Base-by-base conservation (phyloP, 2,888 invertebrate species). In the Cephonodes hylas region DNA sequence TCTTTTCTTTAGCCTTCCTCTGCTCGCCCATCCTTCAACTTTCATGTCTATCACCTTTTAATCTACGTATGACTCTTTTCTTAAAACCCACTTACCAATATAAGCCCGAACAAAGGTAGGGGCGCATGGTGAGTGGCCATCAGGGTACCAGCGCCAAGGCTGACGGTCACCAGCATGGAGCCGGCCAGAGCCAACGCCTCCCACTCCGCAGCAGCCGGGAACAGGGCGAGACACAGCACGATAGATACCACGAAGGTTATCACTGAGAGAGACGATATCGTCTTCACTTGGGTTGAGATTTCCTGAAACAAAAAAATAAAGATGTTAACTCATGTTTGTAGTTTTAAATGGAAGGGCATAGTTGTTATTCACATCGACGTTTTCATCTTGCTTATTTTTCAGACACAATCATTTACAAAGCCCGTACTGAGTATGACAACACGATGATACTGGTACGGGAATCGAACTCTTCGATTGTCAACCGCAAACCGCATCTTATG, bases 101-200 rank as follows among this genome's bases (percentile, higher is more conserved):
- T 94, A 1, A 96, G 91, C 31, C 96, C 95, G 79, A 97, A 97
- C 42, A 97, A 93, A 0, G 96, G 96, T 70, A 96, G 76, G 10
- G 94, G 94, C 22, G 94, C 94, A 72, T 93, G 94, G 62, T 93
- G 88, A 3, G 94, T 94, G 0, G 93, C 94, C 74, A 95, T 88
- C 57, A 95, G 85, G n/a, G 94, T 93, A 6, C 94, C 94, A 1
- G 93, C 89, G 0, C 95, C 94, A 0, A 95, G 89, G 48, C 93
- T 87, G 31, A 89, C 78, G 2, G 95, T 94, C 60, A 95, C 94
- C 63, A 94, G 80, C 45, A 95, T 77, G 0, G 95, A 95, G 13
- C 95, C 93, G 2, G 94, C 84, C 45, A 96, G 75, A 0, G 95
- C 93, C 70, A 94, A 89, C 6, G 94, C 89, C 70, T 94, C 94